A percentile compares a stretch with the other conserved stretches of the same genome.
Evolutionary conservation across 2,888 invertebrate species (phyloP).

Genomic region (Drosophila melanosoma): DNA sequence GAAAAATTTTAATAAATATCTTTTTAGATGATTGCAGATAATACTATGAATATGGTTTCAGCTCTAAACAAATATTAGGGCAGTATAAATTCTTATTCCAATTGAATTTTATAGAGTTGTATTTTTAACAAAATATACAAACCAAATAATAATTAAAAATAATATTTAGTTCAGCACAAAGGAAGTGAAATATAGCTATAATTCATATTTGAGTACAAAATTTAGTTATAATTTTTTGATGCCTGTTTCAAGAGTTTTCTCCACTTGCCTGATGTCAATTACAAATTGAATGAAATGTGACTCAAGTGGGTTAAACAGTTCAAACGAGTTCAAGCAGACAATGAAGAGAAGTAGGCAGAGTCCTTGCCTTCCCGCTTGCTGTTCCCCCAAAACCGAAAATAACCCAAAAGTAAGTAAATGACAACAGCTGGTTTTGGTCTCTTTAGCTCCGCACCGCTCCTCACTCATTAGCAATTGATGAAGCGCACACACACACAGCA

Average conservation of each 20-base stretch:
- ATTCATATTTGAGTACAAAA: no score
- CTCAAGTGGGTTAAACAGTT: constrained; percentile 58
- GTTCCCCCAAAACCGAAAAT: background rate
- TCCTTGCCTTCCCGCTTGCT: background rate
- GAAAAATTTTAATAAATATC: no score
- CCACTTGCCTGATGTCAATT: constrained; percentile 25
- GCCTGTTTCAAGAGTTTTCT: background rate
- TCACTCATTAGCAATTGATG: constrained; percentile 76
- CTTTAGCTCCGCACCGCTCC: constrained; percentile 25
- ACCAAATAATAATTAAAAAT: background rate
- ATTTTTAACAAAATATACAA: background rate
- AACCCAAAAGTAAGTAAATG: constrained; percentile 53
- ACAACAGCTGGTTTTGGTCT: constrained; percentile 66
- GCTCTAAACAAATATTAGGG: background rate
- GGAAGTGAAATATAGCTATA: background rate
- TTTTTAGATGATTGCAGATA: background rate
- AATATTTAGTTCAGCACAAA: background rate
- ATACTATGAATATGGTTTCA: background rate
- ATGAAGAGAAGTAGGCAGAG: background rate
- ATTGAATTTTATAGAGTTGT: background rate
- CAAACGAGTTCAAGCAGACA: constrained; percentile 46
- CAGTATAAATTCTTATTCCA: background rate
- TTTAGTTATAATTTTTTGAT: background rate
- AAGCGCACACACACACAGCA: constrained; percentile 47
- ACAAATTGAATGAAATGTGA: constrained; percentile 69